Evolutionary conservation across 2,888 invertebrate species (phyloP), one percentile per base, ranked within the genome.

Genomic region (Drosophila tanythrix): DNA sequence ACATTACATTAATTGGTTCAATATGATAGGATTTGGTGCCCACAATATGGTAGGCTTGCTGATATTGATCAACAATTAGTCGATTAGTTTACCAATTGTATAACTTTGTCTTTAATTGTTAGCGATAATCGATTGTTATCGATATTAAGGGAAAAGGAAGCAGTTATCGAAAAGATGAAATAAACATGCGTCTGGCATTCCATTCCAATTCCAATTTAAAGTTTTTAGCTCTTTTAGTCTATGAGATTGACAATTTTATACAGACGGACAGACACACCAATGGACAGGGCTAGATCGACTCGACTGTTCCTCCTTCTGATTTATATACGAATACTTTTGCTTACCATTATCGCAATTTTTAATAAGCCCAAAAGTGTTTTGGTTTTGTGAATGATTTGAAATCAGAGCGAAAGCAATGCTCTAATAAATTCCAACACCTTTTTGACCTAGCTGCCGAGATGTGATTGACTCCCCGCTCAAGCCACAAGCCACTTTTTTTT

Each of bases 391-490:
- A 46, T 46, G 15, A 25, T 27, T 46, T 15, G 7, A 46, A 46
- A 46, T 46, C 46, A 46, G 46, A 3, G 8, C 25, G 46, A 46
- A 46, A 25, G 46, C 46, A 46, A 46, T 25, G 46, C 2, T 46
- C 25, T 46, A 46, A 25, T 46, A 46, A 46, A 25, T 46, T 25
- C 13, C 15, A 46, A 4, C 2, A 25, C 25, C 8, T 46, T 25
- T 46, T 8, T 25, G 46, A 25, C 25, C 25, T 8, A 46, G 25
- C 8, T 15, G 27, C 25, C 25, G 5, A 31, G 95, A n/a, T 48
- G 53, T 38, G 35, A 31, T 25, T 36, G 46, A 21, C 36, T 21
- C 46, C 3, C 15, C 36, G 15, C 36, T 18, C 46, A 21, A 46
- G 43, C 21, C 46, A 43, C 59, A 25, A 63, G 56, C 13, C 33